Evolutionary conservation across 2,797 vertebrate genomes (phyloP).

Genomic region (Macropodus opercularis): DNA sequence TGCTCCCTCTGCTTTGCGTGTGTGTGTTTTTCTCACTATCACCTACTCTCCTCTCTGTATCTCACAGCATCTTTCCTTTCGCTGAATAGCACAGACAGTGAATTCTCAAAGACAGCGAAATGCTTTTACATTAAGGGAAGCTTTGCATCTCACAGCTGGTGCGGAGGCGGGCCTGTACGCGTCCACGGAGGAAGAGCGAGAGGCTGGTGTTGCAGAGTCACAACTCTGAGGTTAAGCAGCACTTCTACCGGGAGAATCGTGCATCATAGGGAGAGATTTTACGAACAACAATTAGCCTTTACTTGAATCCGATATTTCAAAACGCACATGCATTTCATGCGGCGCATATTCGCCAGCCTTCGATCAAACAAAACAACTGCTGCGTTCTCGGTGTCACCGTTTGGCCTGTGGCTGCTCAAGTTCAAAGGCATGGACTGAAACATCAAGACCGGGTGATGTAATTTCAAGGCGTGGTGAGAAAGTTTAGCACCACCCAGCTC

Average conservation of each 20-base stretch:
- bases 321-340: too few species aligned
- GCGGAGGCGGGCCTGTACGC: slow-evolving; percentile 59
- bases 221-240: slow-evolving; percentile 69
- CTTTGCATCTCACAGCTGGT: slow-evolving; percentile 77
- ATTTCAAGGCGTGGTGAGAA: slow-evolving; percentile 67
- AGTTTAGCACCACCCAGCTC: slow-evolving; percentile 52
- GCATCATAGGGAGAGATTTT: slow-evolving; percentile 31
- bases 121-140: slow-evolving; percentile 76
- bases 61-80: slow-evolving; percentile 44
- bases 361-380: slow-evolving; percentile 27
- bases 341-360: slow-evolving; percentile 10
- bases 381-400: slow-evolving; percentile 17
- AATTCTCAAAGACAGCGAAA: slow-evolving; percentile 75
- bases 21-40: slow-evolving; percentile 31
- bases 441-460: slow-evolving; percentile 67
- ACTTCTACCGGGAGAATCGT: slow-evolving; percentile 57
- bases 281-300: slow-evolving; percentile 42
- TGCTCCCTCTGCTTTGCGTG: slow-evolving; percentile 32
- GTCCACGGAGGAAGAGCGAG: slow-evolving; percentile 48
- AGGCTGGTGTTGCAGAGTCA: slow-evolving; percentile 55
- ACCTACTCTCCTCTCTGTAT: slow-evolving; percentile 37
- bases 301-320: slow-evolving; percentile 1
- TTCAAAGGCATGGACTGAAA: slow-evolving; percentile 64
- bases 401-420: slow-evolving; percentile 42
- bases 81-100: slow-evolving; percentile 45